A percentile compares a stretch with the other conserved stretches of the same genome.
These are phyloP conservation scores for Geotrupes spiniger DNA, from an alignment of 2,888 invertebrate species.

Conservation along the genomic window DNA sequence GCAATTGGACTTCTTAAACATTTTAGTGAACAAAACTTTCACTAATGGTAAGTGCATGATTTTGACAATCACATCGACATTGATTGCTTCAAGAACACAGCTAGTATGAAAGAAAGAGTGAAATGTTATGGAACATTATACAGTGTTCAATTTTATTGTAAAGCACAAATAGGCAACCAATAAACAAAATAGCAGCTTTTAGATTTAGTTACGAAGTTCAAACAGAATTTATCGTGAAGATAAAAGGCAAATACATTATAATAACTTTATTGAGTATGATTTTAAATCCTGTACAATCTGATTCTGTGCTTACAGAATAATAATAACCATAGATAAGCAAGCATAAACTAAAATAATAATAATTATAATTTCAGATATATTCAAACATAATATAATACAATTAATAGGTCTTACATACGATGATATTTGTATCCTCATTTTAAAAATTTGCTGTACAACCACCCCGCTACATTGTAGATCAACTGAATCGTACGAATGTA, in stretches of 20 bases:
- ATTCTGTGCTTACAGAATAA: slow-evolving; percentile 49
- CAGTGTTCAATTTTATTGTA: too few species aligned
- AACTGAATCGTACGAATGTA: slow-evolving; percentile 30
- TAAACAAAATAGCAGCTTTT: too few species aligned
- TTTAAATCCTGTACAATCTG: slow-evolving; percentile 47
- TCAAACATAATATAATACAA: slow-evolving; percentile 46
- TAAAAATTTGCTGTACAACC: slow-evolving; percentile 49
- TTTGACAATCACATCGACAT: too few species aligned
- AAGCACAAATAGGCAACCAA: too few species aligned
- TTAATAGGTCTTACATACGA: slow-evolving; percentile 38
- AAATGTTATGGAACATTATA: too few species aligned
- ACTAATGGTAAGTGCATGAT: too few species aligned
- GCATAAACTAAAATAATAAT: slow-evolving; percentile 38
- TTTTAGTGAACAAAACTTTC: too few species aligned
- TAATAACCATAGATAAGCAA: slow-evolving; percentile 46
- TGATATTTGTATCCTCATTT: slow-evolving; percentile 33
- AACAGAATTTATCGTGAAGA: too few species aligned
- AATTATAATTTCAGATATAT: slow-evolving; percentile 40
- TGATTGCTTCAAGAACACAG: too few species aligned
- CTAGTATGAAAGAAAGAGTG: too few species aligned
- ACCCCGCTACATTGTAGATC: slow-evolving; percentile 49
- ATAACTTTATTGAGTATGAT: slow-evolving; percentile 49
- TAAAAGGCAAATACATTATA: slow-evolving; percentile 30
- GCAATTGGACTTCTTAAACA: too few species aligned
- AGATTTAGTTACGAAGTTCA: too few species aligned